phyloP scores from a whole-genome alignment of 1,140 invertebrate species.

The Atta cephalotes region DNA sequence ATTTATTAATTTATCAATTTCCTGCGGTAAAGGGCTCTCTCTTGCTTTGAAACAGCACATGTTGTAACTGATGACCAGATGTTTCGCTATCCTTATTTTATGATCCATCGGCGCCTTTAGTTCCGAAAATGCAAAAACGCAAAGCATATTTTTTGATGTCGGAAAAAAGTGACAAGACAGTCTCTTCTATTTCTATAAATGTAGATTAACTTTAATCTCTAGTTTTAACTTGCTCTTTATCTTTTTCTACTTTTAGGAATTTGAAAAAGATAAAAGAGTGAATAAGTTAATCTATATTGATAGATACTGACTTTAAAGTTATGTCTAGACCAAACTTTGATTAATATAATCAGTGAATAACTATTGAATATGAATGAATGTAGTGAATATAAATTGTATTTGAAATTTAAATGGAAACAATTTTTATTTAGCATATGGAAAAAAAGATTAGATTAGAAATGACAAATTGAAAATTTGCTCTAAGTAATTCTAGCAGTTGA shows the following conservation, averaged over 20 bases:
- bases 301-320: too few relatives aligned
- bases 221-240: too few relatives aligned
- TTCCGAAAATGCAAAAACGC: not conserved
- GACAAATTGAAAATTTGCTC: not conserved
- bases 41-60: conserved; percentile 76
- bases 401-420: not conserved
- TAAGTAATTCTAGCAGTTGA: not conserved
- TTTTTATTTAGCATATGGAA: not conserved
- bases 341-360: not conserved
- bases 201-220: too few relatives aligned
- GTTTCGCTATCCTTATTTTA: conserved; percentile 86
- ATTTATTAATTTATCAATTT: conserved; percentile 83
- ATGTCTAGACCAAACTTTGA: not conserved
- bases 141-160: not conserved
- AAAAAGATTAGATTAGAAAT: not conserved
- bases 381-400: not conserved
- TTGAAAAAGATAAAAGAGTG: too few relatives aligned
- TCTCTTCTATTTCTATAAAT: too few relatives aligned
- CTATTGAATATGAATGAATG: too few relatives aligned
- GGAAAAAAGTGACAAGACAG: too few relatives aligned
- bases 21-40: conserved; percentile 69
- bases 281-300: too few relatives aligned
- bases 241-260: too few relatives aligned
- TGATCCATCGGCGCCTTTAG: conserved; percentile 88
- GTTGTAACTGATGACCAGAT: conserved; percentile 86